Evolutionary conservation across 2,797 vertebrate species (phyloP).

Genomic region (Acomys russatus): DNA sequence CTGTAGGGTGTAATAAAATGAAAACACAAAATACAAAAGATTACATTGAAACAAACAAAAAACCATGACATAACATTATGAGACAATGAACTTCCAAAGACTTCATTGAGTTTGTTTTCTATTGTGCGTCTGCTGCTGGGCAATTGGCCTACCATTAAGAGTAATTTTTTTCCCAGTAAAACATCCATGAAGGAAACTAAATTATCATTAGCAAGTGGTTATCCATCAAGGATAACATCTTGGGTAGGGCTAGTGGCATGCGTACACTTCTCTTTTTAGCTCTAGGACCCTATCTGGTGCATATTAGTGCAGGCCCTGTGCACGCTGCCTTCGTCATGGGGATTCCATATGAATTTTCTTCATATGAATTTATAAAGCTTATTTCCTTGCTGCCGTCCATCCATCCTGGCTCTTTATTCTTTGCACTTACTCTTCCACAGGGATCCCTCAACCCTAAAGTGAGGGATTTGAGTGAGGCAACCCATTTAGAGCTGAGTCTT

Average conservation of each 20-base stretch:
- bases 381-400: not conserved
- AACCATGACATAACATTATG: not conserved
- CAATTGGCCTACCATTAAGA: not conserved
- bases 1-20: not conserved
- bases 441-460: not conserved
- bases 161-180: not conserved
- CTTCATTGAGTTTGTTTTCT: not conserved
- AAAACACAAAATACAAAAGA: not conserved
- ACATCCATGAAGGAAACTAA: not conserved
- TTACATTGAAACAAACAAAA: not conserved
- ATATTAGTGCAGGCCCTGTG: not conserved
- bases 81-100: not conserved
- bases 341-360: not conserved
- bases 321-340: not conserved
- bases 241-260: not conserved
- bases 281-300: not conserved
- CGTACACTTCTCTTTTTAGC: not conserved
- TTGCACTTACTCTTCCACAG: not conserved
- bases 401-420: not conserved
- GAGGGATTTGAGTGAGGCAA: not conserved
- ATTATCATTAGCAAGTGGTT: not conserved
- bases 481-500: not conserved
- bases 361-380: not conserved
- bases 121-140: not conserved
- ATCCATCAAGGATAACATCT: not conserved